Evolutionary conservation across 2,797 vertebrate species (phyloP).

Genomic region (Zalophus californianus): DNA sequence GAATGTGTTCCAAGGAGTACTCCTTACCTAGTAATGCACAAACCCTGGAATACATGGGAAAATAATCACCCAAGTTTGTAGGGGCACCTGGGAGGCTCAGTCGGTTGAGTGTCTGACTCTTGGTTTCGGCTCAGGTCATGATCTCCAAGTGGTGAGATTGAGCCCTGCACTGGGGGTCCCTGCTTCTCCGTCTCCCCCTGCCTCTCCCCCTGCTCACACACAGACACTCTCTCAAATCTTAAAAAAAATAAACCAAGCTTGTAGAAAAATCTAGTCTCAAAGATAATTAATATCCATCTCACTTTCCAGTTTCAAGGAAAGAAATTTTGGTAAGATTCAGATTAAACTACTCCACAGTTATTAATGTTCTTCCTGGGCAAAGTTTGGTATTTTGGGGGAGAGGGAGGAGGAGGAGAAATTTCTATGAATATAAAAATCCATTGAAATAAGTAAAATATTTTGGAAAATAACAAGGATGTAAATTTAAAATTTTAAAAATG

Average conservation of each 20-base stretch:
- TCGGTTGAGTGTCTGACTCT: not conserved
- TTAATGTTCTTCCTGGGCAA: not conserved
- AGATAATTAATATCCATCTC: not conserved
- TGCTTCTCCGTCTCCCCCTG: not conserved
- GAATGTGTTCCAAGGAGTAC: not conserved
- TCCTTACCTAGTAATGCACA: not conserved
- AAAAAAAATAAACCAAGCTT: not conserved
- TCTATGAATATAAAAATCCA: slow-evolving; percentile 33
- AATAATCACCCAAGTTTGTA: not conserved
- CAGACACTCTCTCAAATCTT: not conserved
- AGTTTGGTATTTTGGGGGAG: not conserved
- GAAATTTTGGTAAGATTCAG: not conserved
- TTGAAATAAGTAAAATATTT: slow-evolving; percentile 39
- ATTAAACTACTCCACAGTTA: slow-evolving; percentile 1
- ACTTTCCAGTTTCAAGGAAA: slow-evolving; percentile 50
- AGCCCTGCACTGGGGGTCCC: not conserved
- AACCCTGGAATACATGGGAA: not conserved
- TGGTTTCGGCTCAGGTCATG: not conserved
- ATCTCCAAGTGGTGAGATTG: not conserved
- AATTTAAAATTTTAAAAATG: not conserved
- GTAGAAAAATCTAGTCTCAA: slow-evolving; percentile 40
- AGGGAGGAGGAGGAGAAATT: not conserved
- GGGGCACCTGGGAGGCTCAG: not conserved
- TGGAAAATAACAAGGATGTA: not conserved
- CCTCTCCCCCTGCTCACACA: not conserved